These are phyloP conservation scores for Laticauda colubrina DNA, from an alignment of 2,113 vertebrate species.

Conservation along the genomic window DNA sequence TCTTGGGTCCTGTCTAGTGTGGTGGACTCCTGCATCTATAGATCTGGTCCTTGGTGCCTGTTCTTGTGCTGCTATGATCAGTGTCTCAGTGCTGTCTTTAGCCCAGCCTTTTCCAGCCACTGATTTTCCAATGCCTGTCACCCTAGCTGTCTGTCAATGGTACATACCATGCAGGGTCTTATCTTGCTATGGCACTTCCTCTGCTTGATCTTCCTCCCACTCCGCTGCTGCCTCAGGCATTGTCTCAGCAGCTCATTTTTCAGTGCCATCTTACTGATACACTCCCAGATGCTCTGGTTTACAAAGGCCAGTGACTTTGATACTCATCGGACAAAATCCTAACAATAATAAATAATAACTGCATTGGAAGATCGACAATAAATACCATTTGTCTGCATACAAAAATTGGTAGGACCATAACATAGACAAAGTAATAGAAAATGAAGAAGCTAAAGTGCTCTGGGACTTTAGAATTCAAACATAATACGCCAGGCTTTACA, in stretches of 20 bases:
- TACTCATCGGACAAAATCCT: background rate
- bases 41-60: background rate
- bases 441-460: background rate
- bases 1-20: background rate
- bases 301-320: background rate
- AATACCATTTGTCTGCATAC: background rate
- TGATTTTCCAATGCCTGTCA: background rate
- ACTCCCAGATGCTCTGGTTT: background rate
- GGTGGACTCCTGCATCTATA: background rate
- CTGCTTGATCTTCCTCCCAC: background rate
- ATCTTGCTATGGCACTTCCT: background rate
- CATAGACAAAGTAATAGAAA: background rate
- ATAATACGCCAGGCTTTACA: background rate
- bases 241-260: background rate
- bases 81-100: background rate
- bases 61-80: background rate
- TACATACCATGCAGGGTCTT: background rate
- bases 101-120: background rate
- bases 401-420: background rate
- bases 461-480: background rate
- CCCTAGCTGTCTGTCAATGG: background rate
- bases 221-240: background rate
- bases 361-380: background rate
- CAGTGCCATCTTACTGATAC: background rate
- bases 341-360: background rate